Base-by-base conservation (phyloP, 1,140 invertebrate genomes). In the Phocides pigmalion region DNA sequence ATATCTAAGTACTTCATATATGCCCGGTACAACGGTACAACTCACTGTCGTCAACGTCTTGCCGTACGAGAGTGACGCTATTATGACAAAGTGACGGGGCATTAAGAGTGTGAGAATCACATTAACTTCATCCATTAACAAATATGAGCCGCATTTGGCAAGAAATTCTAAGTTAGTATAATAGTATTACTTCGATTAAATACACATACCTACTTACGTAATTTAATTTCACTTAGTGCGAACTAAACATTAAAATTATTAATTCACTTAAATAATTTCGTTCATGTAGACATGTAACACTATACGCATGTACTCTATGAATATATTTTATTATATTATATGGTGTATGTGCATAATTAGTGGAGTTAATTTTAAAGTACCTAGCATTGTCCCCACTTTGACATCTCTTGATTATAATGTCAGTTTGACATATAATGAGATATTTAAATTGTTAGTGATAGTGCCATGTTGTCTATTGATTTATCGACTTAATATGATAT, bases 241-340 rank as follows among this genome's bases (percentile, higher is more conserved):
- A 62, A 78, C 72, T 80, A 81, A 72, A 70, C 64, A 78, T 79
- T 75, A 75, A 73, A 72, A 72, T 72, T 79, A 67, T 76, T 74
- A 37, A 75, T 78, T 80, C 63, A 70, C 76, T 80, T 85, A 83
- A 70, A 79, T 82, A 79, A 87, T 84, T 87, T 85, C 72, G 72
- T 74, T 82, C 49, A 70, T 68, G 63, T 32, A 32, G n/a, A 32
- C 28, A 32, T 32, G 28, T 32, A 32, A 8, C 28, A 72, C 73
- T 46, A 73, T 69, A 81, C 70, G 66, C 50, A 70, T 72, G 69
- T 73, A 76, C 71, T 74, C 61, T 79, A 73, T 62, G 51, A 68
- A 61, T 70, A 66, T 69, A 72, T 62, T n/a, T 11, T 35, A 49
- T 14, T 50, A 69, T 73, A 79, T 53, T 1, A 58, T 47, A 14